Conservation (phyloP, 2,797 vertebrate genomes). For the Enteromius trimaculatus region DNA sequence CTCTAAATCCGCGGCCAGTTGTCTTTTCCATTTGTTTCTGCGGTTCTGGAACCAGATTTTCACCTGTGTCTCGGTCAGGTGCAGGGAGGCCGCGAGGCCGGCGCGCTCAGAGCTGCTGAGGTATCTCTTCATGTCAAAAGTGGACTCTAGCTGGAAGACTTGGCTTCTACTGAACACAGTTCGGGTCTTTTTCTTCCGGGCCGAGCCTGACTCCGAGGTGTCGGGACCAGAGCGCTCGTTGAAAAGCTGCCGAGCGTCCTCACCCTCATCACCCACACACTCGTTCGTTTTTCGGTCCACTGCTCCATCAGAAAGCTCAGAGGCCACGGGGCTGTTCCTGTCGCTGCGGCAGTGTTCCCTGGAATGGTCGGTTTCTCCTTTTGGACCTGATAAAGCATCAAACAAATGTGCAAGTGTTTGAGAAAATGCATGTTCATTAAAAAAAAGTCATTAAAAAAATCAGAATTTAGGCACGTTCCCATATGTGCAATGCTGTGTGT, state of each 20-base stretch:
- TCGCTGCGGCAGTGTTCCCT: conserved; percentile 77
- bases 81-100: conserved; percentile 78
- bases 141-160: conserved; percentile 93
- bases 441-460: background rate
- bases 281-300: conserved; percentile 68
- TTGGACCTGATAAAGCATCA: conserved; percentile 64
- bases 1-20: conserved; percentile 86
- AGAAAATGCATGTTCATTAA: background rate
- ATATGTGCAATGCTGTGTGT: background rate
- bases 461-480: background rate
- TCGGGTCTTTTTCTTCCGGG: conserved; percentile 88
- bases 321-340: conserved; percentile 82
- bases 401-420: background rate
- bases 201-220: conserved; percentile 59
- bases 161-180: conserved; percentile 91
- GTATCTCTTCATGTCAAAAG: conserved; percentile 90
- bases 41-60: conserved; percentile 93
- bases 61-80: conserved; percentile 88
- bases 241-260: conserved; percentile 63
- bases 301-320: conserved; percentile 77
- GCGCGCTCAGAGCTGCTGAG: conserved; percentile 84
- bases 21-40: conserved; percentile 91
- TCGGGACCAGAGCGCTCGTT: conserved; percentile 66
- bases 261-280: conserved; percentile 67
- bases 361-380: conserved; percentile 53